These are phyloP conservation scores for Linhomoeus sp. DNA, from an alignment of 2,888 invertebrate species.

Conservation along the genomic window DNA sequence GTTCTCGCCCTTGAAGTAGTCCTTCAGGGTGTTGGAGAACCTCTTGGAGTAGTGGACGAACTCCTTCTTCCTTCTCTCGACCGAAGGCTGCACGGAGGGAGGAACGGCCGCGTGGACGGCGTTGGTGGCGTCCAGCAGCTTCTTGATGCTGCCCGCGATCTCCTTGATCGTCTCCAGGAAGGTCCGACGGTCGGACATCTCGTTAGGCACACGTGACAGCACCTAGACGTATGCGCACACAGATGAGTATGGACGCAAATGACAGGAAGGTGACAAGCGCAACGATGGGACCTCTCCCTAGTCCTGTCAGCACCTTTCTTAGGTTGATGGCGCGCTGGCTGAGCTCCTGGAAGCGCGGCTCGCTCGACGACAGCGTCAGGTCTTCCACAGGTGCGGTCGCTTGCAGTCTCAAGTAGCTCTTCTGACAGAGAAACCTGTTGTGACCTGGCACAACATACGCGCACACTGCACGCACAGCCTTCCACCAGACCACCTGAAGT, in stretches of 20 bases:
- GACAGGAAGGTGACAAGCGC: no score
- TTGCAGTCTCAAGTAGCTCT: no score
- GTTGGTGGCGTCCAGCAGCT: slow-evolving; percentile 81
- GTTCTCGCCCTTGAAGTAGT: slow-evolving; percentile 62
- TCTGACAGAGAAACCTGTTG: no score
- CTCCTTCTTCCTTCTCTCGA: slow-evolving; percentile 90
- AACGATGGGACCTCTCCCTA: no score
- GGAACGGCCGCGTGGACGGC: slow-evolving; percentile 42
- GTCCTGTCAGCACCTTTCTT: slow-evolving; percentile 83
- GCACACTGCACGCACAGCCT: no score
- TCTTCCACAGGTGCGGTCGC: no score
- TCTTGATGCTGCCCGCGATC: slow-evolving; percentile 92
- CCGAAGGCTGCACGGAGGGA: slow-evolving; percentile 33
- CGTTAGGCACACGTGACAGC: slow-evolving; percentile 94
- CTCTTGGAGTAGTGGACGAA: slow-evolving; percentile 97
- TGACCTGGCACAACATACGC: no score
- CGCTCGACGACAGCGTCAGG: no score
- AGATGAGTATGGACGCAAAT: no score
- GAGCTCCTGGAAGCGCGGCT: no score
- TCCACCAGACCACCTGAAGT: no score
- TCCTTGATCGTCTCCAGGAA: slow-evolving; percentile 98
- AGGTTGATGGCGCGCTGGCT: slow-evolving; percentile 79
- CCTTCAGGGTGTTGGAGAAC: slow-evolving; percentile 94
- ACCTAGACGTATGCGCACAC: no score
- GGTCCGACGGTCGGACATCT: slow-evolving; percentile 91